Conservation (phyloP, 2,797 vertebrate genomes). For the Zenarchopterus dispar region DNA sequence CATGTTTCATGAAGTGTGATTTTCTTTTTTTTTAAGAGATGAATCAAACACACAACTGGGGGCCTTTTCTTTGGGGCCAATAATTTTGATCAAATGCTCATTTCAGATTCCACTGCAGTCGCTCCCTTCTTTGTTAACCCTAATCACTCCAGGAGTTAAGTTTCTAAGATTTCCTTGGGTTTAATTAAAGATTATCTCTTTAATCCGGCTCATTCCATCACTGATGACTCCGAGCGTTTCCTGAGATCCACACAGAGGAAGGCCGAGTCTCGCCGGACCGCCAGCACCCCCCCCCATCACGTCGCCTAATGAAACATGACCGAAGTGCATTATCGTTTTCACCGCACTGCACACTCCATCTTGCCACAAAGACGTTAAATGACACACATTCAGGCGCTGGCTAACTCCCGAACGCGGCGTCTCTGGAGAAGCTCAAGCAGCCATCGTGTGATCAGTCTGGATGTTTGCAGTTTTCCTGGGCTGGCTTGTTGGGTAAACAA, state of each 20-base stretch:
- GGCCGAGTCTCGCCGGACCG: slow-evolving; percentile 46
- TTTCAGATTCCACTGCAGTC: slow-evolving; percentile 23
- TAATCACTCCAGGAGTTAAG: slow-evolving; percentile 43
- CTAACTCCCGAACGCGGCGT: slow-evolving; percentile 6
- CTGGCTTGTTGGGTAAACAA: slow-evolving; percentile 69
- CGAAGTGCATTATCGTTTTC: slow-evolving; percentile 50
- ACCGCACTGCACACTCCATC: slow-evolving; percentile 58
- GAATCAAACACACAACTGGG: too few species aligned
- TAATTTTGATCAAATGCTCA: background rate
- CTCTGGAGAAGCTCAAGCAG: slow-evolving; percentile 39
- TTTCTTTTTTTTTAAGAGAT: too few species aligned
- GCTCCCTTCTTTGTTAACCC: slow-evolving; percentile 24
- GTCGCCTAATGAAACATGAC: slow-evolving; percentile 70
- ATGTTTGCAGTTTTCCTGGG: slow-evolving; percentile 34
- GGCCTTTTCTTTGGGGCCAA: too few species aligned
- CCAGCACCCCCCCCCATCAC: slow-evolving; percentile 36
- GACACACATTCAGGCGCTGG: slow-evolving; percentile 28
- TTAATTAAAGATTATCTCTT: slow-evolving; percentile 48
- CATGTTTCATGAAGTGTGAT: too few species aligned
- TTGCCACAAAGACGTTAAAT: slow-evolving; percentile 49
- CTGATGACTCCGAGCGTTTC: slow-evolving; percentile 42
- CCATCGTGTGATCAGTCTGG: slow-evolving; percentile 59
- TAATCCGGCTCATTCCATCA: slow-evolving; percentile 51
- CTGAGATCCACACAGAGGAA: slow-evolving; percentile 22
- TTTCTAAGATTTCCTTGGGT: slow-evolving; percentile 27